Base-by-base conservation (phyloP, 2,797 vertebrate species). In the Rallus crepitans region DNA sequence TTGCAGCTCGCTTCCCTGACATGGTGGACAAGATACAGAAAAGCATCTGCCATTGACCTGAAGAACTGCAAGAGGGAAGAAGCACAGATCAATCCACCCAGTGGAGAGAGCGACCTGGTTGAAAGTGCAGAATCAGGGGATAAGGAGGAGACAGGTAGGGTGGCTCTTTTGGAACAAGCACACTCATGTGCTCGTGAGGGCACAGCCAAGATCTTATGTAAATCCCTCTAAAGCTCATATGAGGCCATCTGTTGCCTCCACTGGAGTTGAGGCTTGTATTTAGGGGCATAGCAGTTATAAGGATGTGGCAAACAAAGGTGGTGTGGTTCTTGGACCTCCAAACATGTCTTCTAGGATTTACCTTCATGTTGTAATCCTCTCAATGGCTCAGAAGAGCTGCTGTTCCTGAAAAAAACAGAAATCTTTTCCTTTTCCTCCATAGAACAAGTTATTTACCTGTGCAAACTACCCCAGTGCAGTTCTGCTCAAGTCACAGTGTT, bases 11-110 rank as follows among this genome's bases (percentile, higher is more conserved):
- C 97, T 65, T 96, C 97, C 89, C 95, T 99, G 96, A 99, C 98
- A 0, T 99, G 98, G 98, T 99, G 98, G 99, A 98, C 98, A 7
- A 97, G 98, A 82, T 95, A 98, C 86, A 87, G 60, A 21, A 89
- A 96, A 83, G 40, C 77, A 19, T 60, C 93, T 25, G 35, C 65
- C 30, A 82, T 77, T 35, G 95, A 96, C 70, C 71, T 96, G 66
- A 87, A 96, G 47, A 97, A 53, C 33, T 80, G 53, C 85, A 66
- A 33, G 23, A 50, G 7, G 5, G 81, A 52, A 21, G 70, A 25
- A 60, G 28, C 30, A 13, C 45, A 78, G 48, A 64, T 6, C 7
- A 27, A 4, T 25, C 9, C n/a, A 25, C 64, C 72, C 6, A 48
- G 40, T 0, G 6, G 13, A 5, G 89, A 91, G 39, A 31, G 30